A percentile compares a stretch with the other conserved stretches of the same genome.
These are phyloP conservation scores for Notocelia uddmanniana DNA, from an alignment of 2,888 invertebrate genomes.

Conservation along the genomic window DNA sequence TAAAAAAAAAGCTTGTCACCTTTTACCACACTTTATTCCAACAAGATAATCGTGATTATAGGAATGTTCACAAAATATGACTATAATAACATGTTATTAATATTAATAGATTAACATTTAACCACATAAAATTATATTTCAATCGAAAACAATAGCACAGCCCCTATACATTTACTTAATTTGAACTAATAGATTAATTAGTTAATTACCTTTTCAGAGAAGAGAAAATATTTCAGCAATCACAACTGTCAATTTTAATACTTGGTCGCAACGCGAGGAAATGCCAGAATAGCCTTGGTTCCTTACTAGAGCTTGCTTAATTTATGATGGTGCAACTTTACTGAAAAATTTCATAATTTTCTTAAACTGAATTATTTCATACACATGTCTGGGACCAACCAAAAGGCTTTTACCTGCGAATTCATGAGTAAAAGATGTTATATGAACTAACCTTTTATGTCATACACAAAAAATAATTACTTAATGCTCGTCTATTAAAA, in stretches of 20 bases:
- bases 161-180: constrained; percentile 28
- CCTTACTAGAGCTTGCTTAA: too few species aligned
- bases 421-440: too few species aligned
- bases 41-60: constrained; percentile 68
- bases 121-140: constrained; percentile 40
- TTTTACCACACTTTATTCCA: constrained; percentile 72
- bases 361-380: too few species aligned
- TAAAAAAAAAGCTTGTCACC: constrained; percentile 52
- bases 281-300: too few species aligned
- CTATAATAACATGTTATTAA: constrained; percentile 55
- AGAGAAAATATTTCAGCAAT: not conserved
- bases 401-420: too few species aligned
- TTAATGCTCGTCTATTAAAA: too few species aligned
- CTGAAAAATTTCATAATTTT: too few species aligned
- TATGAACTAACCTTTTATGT: too few species aligned
- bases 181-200: not conserved
- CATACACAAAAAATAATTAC: too few species aligned
- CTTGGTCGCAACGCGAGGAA: too few species aligned
- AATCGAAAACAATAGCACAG: constrained; percentile 42
- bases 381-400: too few species aligned
- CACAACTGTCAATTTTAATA: not conserved
- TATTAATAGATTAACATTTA: constrained; percentile 48
- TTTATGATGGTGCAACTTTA: too few species aligned
- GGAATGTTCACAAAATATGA: constrained; percentile 74
- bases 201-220: not conserved